phyloP scores from a whole-genome alignment of 2,797 vertebrate genomes.

The Neoniphon sammara region DNA sequence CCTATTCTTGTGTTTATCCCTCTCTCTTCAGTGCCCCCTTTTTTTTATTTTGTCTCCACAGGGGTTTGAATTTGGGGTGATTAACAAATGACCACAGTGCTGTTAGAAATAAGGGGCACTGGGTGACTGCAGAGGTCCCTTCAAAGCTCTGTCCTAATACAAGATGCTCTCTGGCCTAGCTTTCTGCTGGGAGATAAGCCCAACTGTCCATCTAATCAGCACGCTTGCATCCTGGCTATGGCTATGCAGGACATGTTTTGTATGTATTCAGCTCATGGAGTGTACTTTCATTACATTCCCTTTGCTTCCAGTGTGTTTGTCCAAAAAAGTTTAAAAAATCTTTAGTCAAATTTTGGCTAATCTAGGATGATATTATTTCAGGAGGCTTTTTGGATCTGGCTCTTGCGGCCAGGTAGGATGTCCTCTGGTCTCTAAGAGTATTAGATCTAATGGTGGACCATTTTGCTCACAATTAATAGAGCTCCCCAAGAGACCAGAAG shows the following conservation, averaged over 20 bases:
- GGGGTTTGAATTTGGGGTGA: slow-evolving; percentile 87
- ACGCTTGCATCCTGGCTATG: slow-evolving; percentile 56
- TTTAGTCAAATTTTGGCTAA: slow-evolving; percentile 27
- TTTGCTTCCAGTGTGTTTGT: slow-evolving; percentile 79
- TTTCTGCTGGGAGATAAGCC: slow-evolving; percentile 90
- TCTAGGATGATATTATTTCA: slow-evolving; percentile 59
- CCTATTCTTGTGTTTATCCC: slow-evolving; percentile 70
- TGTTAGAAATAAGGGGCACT: slow-evolving; percentile 87
- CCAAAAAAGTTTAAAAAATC: slow-evolving; percentile 1
- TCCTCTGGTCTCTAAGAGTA: slow-evolving; percentile 76
- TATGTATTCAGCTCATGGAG: slow-evolving; percentile 64
- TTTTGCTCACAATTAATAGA: slow-evolving; percentile 84
- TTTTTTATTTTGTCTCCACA: slow-evolving; percentile 85
- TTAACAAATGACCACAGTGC: slow-evolving; percentile 90
- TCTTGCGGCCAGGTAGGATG: slow-evolving; percentile 61
- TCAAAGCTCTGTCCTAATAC: slow-evolving; percentile 85
- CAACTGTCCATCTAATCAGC: slow-evolving; percentile 82
- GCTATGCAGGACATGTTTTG: slow-evolving; percentile 50
- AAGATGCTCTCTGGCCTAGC: slow-evolving; percentile 80
- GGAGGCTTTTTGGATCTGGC: slow-evolving; percentile 59
- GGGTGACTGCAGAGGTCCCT: slow-evolving; percentile 77
- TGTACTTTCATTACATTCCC: slow-evolving; percentile 64
- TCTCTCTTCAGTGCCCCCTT: slow-evolving; percentile 66
- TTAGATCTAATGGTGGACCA: slow-evolving; percentile 80
- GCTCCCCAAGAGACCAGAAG: slow-evolving; percentile 79